phyloP scores from a whole-genome alignment of 2,113 vertebrate species.

The Chamaetylas fuelleborni region DNA sequence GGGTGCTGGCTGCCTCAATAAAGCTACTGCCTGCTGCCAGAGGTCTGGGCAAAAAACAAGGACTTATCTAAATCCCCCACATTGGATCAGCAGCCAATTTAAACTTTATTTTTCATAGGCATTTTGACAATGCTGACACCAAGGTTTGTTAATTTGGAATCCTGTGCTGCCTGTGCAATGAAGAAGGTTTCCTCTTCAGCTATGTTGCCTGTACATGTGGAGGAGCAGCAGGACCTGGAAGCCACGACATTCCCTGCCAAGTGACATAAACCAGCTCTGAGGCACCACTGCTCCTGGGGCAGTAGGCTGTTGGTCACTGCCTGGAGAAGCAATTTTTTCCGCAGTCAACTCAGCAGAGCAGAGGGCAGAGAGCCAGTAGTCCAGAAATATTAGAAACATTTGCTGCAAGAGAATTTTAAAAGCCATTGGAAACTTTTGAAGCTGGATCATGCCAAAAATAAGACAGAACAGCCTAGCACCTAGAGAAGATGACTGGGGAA shows the following conservation, averaged over 20 bases:
- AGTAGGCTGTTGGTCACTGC: background rate
- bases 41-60: background rate
- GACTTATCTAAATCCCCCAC: no score
- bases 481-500: background rate
- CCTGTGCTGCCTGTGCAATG: background rate
- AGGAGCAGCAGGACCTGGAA: background rate
- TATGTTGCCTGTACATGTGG: background rate
- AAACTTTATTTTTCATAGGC: background rate
- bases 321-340: background rate
- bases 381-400: background rate
- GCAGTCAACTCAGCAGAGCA: background rate
- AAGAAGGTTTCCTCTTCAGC: background rate
- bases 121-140: background rate
- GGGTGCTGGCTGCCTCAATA: background rate
- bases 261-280: background rate
- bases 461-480: background rate
- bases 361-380: background rate
- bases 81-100: background rate
- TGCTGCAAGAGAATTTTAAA: background rate
- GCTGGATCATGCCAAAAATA: background rate
- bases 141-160: background rate
- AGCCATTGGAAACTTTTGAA: background rate
- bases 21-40: background rate
- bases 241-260: rapidly evolving
- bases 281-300: background rate